These are phyloP conservation scores for Steinernema scapterisci DNA, from an alignment of 2,888 invertebrate genomes.

Conservation along the genomic window DNA sequence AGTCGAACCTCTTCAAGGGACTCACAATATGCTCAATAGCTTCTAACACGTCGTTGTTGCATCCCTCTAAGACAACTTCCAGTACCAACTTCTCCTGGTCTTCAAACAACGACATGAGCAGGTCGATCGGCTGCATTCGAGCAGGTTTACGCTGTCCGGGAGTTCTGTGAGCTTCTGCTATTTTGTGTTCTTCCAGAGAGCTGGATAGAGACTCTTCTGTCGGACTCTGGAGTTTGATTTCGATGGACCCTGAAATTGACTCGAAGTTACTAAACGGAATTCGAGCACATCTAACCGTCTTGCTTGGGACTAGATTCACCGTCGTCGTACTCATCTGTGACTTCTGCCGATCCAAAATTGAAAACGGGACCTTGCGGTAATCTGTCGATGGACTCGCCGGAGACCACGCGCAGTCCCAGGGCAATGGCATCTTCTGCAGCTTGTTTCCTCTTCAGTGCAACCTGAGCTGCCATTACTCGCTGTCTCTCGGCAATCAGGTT, in stretches of 20 bases:
- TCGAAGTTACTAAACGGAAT: too few relatives aligned
- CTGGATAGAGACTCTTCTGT: neutral
- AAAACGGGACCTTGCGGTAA: slow-evolving; percentile 88
- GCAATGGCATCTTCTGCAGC: slow-evolving; percentile 67
- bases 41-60: slow-evolving; percentile 86
- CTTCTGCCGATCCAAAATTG: slow-evolving; percentile 68
- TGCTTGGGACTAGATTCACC: neutral
- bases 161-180: too few relatives aligned
- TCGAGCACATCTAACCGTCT: too few relatives aligned
- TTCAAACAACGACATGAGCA: slow-evolving; percentile 85
- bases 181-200: slow-evolving; percentile 1
- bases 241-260: too few relatives aligned
- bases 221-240: neutral
- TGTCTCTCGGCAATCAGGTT: slow-evolving; percentile 94
- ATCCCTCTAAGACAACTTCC: slow-evolving; percentile 86
- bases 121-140: slow-evolving; percentile 72
- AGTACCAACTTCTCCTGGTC: slow-evolving; percentile 76
- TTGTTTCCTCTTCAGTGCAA: slow-evolving; percentile 65
- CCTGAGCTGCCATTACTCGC: slow-evolving; percentile 93
- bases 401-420: slow-evolving; percentile 57
- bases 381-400: slow-evolving; percentile 73
- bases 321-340: slow-evolving; percentile 33
- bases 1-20: neutral
- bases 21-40: slow-evolving; percentile 82
- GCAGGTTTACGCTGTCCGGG: neutral